Evolutionary conservation across 2,797 vertebrate species (phyloP), one percentile per base, ranked within the genome.

Genomic region (Neosilurus hyrtlii): DNA sequence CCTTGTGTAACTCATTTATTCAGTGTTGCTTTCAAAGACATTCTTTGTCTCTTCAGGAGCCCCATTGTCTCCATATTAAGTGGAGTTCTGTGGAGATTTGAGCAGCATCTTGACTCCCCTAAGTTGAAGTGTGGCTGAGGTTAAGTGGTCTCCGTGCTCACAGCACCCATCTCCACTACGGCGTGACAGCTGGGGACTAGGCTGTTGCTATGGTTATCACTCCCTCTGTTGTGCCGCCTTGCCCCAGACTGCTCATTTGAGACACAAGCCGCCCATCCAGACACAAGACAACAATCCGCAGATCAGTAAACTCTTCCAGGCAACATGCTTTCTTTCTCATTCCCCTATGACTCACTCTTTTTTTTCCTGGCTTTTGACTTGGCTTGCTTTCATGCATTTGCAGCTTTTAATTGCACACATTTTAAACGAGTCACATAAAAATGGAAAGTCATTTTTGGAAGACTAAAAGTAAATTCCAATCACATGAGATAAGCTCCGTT

Each of bases 81-180:
- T 92, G 91, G 91, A 91, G 90, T 90, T 94, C 91, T 91, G 90
- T 89, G 77, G 87, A 91, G 92, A 90, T 90, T 94, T 91, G 90
- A 89, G 89, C 92, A 92, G 91, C 92, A 92, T 94, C 94, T 94
- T 94, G 93, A 94, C 93, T 95, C 90, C 92, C 89, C 91, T 95
- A 94, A 95, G 91, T 93, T 94, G 92, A 92, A 90, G 93, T 92
- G 93, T 91, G 92, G 91, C 92, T 91, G 93, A 92, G 93, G 93
- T 94, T 94, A 94, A 94, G 93, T 95, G 94, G 92, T 93, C 93
- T 93, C 92, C 87, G 91, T 86, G 89, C 91, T 93, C 90, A 87
- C 92, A 91, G 92, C 91, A 93, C 92, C 92, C 92, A 93, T 94
- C 92, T 91, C 93, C 92, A 90, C 91, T 91, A 90, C 88, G 89